Base-by-base conservation (phyloP, 2,113 vertebrate genomes). In the Baryphthengus martii region DNA sequence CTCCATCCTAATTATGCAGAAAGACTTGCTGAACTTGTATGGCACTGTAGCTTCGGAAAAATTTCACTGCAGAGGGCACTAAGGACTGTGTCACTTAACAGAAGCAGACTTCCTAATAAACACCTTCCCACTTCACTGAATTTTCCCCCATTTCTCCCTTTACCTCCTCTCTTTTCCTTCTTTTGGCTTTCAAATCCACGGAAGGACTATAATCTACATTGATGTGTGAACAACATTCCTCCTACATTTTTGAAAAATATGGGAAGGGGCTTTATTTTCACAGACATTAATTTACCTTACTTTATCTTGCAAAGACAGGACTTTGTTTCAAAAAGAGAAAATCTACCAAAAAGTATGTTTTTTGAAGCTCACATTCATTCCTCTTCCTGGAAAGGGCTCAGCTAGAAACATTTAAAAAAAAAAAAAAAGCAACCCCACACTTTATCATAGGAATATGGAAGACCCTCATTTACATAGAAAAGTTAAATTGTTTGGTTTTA, bases 281-380 rank as follows among this genome's bases (percentile, higher is more conserved):
- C 53, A 89, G 80, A 52, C 55, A 71, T 44, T 9, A 10, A 55
- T 73, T 80, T 40, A 17, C 53, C 24, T 81, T 33, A 19, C 11
- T 83, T 83, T 7, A 45, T 50, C 29, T 72, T 61, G 21, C 65
- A 89, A 82, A 85, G 72, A 47, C 5, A 42, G 44, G 53, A 35
- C 18, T 44, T 47, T 61, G 56, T 72, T 87, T 66, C 45, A 37
- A 78, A 93, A 63, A 24, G 45, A 63, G 37, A 76, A 65, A 70
- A 72, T 50, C 82, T 44, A 77, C 17, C 53, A 35, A 59, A 59
- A 31, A 72, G 18, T 33, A 11, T 37, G 56, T 90, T 95, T 91
- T 96, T 87, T 91, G 89, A 95, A 95, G 87, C 94, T 95, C 87
- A 95, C 87, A 89, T 96, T 93, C 49, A 37, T 81, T 91, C 45